A percentile compares a stretch with the other conserved stretches of the same genome.
phyloP scores from a whole-genome alignment of 2,797 vertebrate genomes.

The Xiphophorus birchmanni region DNA sequence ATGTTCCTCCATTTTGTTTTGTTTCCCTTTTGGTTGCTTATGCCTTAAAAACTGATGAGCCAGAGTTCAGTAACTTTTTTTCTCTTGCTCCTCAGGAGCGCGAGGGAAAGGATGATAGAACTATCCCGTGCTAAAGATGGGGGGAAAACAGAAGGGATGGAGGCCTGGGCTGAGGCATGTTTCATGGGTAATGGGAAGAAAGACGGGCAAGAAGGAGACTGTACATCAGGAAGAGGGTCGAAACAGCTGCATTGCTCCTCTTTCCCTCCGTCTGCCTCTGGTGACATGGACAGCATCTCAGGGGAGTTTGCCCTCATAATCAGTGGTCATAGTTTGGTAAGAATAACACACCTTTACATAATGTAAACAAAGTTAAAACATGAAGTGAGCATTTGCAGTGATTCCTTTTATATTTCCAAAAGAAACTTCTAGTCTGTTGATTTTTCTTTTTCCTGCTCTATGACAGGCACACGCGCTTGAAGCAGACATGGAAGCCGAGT shows the following conservation, averaged over 20 bases:
- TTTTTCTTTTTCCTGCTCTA: background rate
- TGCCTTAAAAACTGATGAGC: background rate
- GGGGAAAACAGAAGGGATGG: slow-evolving; percentile 65
- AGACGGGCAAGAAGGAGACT: slow-evolving; percentile 44
- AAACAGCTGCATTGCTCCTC: slow-evolving; percentile 51
- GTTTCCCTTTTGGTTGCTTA: background rate
- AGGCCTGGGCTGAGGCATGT: slow-evolving; percentile 63
- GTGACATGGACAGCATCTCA: slow-evolving; percentile 87
- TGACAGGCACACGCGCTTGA: slow-evolving; percentile 91
- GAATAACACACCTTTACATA: slow-evolving; percentile 13
- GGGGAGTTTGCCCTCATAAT: slow-evolving; percentile 92
- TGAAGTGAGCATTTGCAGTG: background rate
- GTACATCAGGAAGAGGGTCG: slow-evolving; percentile 20
- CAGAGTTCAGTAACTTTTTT: background rate
- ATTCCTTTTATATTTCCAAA: background rate
- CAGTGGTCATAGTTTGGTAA: slow-evolving; percentile 93
- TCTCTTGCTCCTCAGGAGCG: slow-evolving; percentile 77
- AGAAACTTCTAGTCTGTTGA: background rate
- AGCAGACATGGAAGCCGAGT: slow-evolving; percentile 92
- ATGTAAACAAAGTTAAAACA: background rate
- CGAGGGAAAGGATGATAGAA: slow-evolving; percentile 88
- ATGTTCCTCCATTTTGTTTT: background rate
- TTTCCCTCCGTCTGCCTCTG: slow-evolving; percentile 54
- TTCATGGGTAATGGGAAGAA: slow-evolving; percentile 63
- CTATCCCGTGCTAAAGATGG: slow-evolving; percentile 69